Base-by-base conservation (phyloP, 2,797 vertebrate species). In the Chrosomus eos region DNA sequence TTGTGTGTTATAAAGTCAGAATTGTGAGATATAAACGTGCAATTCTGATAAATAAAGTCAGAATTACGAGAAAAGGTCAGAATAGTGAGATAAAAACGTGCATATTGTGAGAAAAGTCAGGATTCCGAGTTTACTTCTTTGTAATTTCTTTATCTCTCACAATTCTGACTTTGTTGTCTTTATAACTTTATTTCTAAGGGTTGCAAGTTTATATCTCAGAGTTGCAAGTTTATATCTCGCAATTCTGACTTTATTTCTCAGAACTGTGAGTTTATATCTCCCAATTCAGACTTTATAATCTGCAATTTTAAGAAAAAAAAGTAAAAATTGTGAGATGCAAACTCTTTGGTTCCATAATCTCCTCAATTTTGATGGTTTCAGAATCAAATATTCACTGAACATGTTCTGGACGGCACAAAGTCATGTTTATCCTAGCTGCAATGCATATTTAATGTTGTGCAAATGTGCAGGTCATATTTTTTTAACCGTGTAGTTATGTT, bases 351-450 rank as follows among this genome's bases (percentile, higher is more conserved):
- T 18, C 26, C 16, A 5, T 26, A 43, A 38, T 76, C 1, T 38
- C 36, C 31, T 38, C 1, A 11, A 36, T 26, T 36, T 48, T 4
- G 28, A 48, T 66, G 5, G 26, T 51, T 66, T 51, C 64, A 55
- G 64, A 48, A 68, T 21, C 4, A n/a, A 53, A 48, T 38, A 26
- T 43, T 68, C 14, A 38, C 43, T 33, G 13, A 5, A 31, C 28
- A 68, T 33, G 40, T 10, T 62, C 11, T 60, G n/a, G 53, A 33
- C 0, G 21, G 4, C 68, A 73, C 55, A 2, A 72, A 58, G 36
- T 28, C 51, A 71, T 70, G 67, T 60, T 38, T 77, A 77, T 60
- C 23, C 74, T 28, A 19, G 36, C 16, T n/a, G 31, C 73, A 55
- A 33, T 60, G 14, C 53, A 77, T 60, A 77, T 77, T 60, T 60